Percentiles rank a stretch among this genome's conserved stretches.
These are phyloP conservation scores for Gorsachius goisagi DNA, from an alignment of 2,113 vertebrate species.

Conservation along the genomic window DNA sequence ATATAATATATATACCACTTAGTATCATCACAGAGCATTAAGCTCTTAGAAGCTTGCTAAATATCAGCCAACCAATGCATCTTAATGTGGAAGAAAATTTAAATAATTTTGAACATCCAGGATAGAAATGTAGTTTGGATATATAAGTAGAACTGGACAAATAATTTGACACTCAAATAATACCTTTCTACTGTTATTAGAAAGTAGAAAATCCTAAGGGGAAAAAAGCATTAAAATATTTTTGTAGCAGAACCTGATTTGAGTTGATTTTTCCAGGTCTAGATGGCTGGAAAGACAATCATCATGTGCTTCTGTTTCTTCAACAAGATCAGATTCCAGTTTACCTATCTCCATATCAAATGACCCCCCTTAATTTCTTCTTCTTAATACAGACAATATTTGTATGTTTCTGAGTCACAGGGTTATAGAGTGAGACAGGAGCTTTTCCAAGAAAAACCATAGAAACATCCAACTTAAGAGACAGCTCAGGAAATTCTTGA, in stretches of 20 bases:
- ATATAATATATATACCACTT: not conserved
- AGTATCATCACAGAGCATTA: accelerated
- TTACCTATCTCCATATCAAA: not conserved
- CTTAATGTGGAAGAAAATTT: not conserved
- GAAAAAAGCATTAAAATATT: not conserved
- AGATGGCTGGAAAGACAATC: not conserved
- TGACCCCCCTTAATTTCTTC: not conserved
- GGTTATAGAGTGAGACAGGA: not conserved
- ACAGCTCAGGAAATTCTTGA: not conserved
- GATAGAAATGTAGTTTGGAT: not conserved
- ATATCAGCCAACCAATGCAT: not conserved
- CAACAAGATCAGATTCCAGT: not conserved
- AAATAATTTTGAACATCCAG: not conserved
- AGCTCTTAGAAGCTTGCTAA: not conserved
- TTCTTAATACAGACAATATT: not conserved
- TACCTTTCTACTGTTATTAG: not conserved
- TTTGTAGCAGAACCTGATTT: not conserved
- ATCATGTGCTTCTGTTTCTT: not conserved
- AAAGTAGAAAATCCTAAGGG: not conserved
- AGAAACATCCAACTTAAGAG: not conserved
- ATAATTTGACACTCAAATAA: not conserved
- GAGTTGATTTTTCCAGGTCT: not conserved
- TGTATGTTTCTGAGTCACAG: not conserved
- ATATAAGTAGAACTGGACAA: not conserved
- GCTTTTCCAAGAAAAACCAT: not conserved